Evolutionary conservation across 2,888 invertebrate genomes (phyloP).

Genomic region (Linnaemya tessellans): DNA sequence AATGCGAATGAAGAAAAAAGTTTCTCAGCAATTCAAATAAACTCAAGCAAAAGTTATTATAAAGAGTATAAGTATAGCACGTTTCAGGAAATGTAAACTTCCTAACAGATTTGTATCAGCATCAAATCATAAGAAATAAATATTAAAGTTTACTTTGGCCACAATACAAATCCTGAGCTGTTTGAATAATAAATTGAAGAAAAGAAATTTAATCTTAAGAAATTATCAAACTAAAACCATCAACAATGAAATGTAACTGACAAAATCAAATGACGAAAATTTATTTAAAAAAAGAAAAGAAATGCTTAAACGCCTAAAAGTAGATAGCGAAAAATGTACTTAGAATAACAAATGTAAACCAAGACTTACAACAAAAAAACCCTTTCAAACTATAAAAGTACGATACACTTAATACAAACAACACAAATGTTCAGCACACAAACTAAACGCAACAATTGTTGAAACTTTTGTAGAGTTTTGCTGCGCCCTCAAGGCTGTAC

Average conservation of each 20-base stretch:
- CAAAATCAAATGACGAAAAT: conserved; percentile 21
- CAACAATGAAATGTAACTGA: conserved; percentile 31
- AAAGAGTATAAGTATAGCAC: background rate
- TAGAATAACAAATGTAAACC: background rate
- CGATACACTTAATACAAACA: conserved; percentile 2
- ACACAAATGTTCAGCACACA: too few species aligned
- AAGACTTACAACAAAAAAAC: background rate
- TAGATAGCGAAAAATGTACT: conserved; percentile 1
- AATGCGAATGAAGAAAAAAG: background rate
- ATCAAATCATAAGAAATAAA: conserved; percentile 6
- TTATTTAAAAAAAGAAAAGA: background rate
- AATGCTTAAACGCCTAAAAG: conserved; percentile 19
- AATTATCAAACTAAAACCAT: conserved; percentile 35
- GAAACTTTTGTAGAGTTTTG: background rate
- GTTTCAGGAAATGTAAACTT: background rate
- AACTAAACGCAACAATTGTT: conserved; percentile 6
- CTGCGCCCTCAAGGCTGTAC: conserved; percentile 4
- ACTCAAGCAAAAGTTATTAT: conserved; percentile 15
- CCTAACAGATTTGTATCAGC: background rate
- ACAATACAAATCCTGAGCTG: background rate
- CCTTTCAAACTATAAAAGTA: conserved; percentile 10
- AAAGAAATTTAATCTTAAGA: background rate
- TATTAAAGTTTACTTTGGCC: conserved; percentile 6
- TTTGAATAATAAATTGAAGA: conserved; percentile 8
- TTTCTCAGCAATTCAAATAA: conserved; percentile 9